Evolutionary conservation across 2,797 vertebrate genomes (phyloP).

Genomic region (Crenichthys baileyi): DNA sequence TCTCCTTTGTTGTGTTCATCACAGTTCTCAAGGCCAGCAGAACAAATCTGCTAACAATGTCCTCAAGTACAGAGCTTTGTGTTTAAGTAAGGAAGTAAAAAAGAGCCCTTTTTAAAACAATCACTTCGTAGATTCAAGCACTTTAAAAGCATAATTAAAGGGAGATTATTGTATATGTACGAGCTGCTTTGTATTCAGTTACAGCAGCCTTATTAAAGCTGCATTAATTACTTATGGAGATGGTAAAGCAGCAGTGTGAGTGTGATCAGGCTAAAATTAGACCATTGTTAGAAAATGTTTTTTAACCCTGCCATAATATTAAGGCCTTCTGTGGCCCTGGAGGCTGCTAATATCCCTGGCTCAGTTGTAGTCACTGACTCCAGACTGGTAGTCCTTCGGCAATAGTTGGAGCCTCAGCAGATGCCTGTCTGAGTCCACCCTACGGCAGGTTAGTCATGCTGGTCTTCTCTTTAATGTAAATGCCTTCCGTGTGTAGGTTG

Average conservation of each 20-base stretch:
- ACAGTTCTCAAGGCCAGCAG: slow-evolving; percentile 30
- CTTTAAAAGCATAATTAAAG: slow-evolving; percentile 8
- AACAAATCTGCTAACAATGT: slow-evolving; percentile 41
- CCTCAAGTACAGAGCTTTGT: slow-evolving; percentile 29
- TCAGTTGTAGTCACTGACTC: slow-evolving; percentile 39
- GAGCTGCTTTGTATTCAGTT: slow-evolving; percentile 10
- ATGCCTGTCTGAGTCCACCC: slow-evolving; percentile 50
- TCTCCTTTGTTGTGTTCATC: slow-evolving; percentile 53
- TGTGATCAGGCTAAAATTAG: slow-evolving; percentile 6
- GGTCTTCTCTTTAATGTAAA: slow-evolving; percentile 55
- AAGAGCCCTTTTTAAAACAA: not conserved
- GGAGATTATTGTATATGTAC: not conserved
- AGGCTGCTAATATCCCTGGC: slow-evolving; percentile 34
- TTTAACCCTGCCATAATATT: slow-evolving; percentile 23
- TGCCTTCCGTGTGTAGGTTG: slow-evolving; percentile 45
- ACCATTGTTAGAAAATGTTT: slow-evolving; percentile 20
- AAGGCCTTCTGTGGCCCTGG: slow-evolving; percentile 12
- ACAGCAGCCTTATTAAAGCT: not conserved
- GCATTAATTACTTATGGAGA: not conserved
- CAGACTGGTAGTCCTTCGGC: slow-evolving; percentile 50
- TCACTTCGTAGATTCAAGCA: not conserved
- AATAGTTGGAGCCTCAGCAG: slow-evolving; percentile 51
- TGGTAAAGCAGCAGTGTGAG: not conserved
- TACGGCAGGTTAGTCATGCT: slow-evolving; percentile 51
- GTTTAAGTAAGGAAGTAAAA: slow-evolving; percentile 17